These are phyloP conservation scores for Antechinus flavipes DNA, from an alignment of 2,113 vertebrate species.

Conservation along the genomic window DNA sequence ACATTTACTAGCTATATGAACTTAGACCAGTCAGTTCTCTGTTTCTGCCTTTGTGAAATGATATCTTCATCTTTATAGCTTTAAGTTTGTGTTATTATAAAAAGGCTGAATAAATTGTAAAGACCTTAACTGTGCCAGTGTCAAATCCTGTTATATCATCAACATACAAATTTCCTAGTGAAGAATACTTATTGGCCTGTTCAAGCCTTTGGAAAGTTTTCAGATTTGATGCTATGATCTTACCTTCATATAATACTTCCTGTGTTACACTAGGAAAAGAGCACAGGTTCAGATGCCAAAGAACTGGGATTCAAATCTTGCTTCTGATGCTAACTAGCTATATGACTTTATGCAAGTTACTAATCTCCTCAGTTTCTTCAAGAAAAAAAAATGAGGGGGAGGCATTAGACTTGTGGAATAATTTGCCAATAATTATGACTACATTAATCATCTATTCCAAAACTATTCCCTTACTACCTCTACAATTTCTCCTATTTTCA, in stretches of 20 bases:
- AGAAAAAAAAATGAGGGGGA: neutral
- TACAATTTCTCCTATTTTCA: neutral
- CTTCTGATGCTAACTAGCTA: neutral
- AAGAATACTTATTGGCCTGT: neutral
- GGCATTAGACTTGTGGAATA: neutral
- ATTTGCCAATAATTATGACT: conserved; percentile 42
- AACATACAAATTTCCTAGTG: neutral
- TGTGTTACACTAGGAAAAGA: neutral
- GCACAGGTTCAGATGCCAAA: neutral
- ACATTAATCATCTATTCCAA: conserved; percentile 63
- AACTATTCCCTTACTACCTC: neutral
- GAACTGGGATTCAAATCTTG: neutral
- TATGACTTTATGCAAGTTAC: neutral
- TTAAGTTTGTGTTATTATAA: neutral
- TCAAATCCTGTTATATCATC: neutral
- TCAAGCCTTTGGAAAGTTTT: neutral
- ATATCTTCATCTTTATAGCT: neutral
- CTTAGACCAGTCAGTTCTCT: neutral
- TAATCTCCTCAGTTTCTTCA: neutral
- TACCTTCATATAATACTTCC: neutral
- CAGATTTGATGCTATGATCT: neutral
- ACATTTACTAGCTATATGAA: neutral
- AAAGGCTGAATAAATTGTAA: neutral
- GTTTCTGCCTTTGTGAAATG: neutral
- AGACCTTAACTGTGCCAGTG: neutral